Evolutionary conservation across 2,888 invertebrate species (phyloP).

Genomic region (Tenthredo livida): DNA sequence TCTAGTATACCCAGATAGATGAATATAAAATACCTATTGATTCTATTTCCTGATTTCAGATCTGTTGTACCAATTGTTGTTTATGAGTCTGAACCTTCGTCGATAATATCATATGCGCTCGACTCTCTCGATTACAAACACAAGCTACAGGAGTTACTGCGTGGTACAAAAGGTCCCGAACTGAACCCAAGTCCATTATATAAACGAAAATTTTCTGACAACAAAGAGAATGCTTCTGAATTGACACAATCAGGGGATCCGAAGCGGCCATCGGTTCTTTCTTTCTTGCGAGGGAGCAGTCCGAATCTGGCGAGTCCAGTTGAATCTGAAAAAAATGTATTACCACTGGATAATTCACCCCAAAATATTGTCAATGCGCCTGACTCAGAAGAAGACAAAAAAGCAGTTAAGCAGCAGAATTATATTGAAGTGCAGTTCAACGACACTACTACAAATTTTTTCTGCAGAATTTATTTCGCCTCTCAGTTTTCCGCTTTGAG

Average conservation of each 20-base stretch:
- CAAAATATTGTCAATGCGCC: not conserved
- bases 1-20: too few species aligned
- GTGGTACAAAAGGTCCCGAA: constrained; percentile 73
- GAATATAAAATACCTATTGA: not conserved
- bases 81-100: constrained; percentile 90
- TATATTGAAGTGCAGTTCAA: constrained; percentile 82
- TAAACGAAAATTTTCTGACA: constrained; percentile 77
- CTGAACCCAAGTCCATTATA: constrained; percentile 79
- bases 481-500: constrained; percentile 93
- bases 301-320: constrained; percentile 73
- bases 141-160: constrained; percentile 79
- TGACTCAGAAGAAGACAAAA: constrained; percentile 73
- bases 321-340: constrained; percentile 68
- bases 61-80: constrained; percentile 84
- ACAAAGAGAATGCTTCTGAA: constrained; percentile 75
- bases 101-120: constrained; percentile 91
- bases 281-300: constrained; percentile 74
- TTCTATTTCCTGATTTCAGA: constrained; percentile 59
- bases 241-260: constrained; percentile 70
- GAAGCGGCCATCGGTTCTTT: constrained; percentile 73
- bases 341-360: constrained; percentile 57
- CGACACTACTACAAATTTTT: constrained; percentile 88
- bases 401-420: constrained; percentile 72
- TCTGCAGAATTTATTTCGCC: constrained; percentile 94
- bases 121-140: constrained; percentile 86